These are phyloP conservation scores for Bolinopsis microptera DNA, from an alignment of 37 sponge, comb jelly and placozoan species.

Conservation along the genomic window DNA sequence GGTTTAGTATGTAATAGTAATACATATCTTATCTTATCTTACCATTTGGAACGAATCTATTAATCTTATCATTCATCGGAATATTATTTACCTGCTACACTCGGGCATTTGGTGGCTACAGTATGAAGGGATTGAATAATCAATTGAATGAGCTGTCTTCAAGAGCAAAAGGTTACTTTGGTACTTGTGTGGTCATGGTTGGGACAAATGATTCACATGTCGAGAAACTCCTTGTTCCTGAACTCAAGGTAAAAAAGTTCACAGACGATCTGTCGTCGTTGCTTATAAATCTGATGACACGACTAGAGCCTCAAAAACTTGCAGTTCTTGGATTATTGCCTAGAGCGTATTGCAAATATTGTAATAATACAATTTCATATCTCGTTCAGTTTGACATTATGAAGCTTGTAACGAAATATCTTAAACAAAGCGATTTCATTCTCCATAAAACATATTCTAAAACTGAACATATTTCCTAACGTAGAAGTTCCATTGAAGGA, in stretches of 20 bases:
- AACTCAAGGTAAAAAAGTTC: neutral
- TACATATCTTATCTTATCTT: no score
- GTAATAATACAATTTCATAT: no score
- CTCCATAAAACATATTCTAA: no score
- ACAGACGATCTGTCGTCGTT: neutral
- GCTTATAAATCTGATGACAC: neutral
- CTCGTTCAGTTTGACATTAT: no score
- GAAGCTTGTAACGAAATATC: no score
- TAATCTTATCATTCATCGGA: no score
- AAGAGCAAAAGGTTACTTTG: neutral
- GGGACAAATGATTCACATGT: neutral
- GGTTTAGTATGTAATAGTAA: no score
- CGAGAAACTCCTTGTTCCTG: neutral
- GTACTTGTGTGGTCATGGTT: neutral
- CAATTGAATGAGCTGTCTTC: neutral
- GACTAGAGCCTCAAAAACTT: neutral
- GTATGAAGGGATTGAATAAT: neutral
- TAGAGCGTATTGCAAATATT: neutral
- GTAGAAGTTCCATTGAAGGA: no score
- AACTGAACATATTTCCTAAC: no score
- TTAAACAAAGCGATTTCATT: no score
- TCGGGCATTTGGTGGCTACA: neutral
- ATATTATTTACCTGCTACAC: neutral
- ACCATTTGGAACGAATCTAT: no score
- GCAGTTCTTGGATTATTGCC: neutral